phyloP scores from a whole-genome alignment of 2,888 invertebrate genomes.

The Cantharis lateralis region DNA sequence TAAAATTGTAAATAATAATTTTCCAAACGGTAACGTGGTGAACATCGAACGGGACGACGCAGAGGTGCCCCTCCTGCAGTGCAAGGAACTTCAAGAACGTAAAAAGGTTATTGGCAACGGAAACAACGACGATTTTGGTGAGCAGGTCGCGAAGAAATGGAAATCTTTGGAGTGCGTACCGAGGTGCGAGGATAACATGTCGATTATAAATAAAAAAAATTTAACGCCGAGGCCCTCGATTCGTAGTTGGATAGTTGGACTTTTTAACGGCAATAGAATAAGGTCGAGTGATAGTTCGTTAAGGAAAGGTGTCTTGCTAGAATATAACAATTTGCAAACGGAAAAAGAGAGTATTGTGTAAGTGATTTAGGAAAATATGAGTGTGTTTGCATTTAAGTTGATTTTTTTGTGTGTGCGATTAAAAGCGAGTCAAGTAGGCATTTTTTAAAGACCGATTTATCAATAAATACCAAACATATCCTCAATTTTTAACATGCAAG shows the following conservation, averaged over 20 bases:
- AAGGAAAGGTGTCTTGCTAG: conserved; percentile 59
- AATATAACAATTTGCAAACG: conserved; percentile 61
- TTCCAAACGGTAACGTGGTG: conserved; percentile 61
- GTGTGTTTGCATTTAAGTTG: neutral
- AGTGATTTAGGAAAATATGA: neutral
- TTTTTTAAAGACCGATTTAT: neutral
- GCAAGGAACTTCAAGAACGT: conserved; percentile 43
- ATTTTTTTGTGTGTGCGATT: neutral
- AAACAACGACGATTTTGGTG: conserved; percentile 49
- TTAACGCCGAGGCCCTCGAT: conserved; percentile 67
- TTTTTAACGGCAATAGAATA: conserved; percentile 74
- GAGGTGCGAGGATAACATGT: conserved; percentile 45
- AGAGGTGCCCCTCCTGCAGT: conserved; percentile 55
- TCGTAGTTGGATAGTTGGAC: conserved; percentile 73
- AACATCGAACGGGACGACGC: conserved; percentile 51
- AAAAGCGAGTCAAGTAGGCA: neutral
- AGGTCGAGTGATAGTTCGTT: conserved; percentile 67
- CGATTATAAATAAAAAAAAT: conserved; percentile 61
- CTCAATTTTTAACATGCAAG: neutral
- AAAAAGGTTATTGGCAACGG: conserved; percentile 47
- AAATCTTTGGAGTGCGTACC: conserved; percentile 76
- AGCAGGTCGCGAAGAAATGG: conserved; percentile 69
- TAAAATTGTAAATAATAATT: conserved; percentile 60
- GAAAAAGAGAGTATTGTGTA: conserved; percentile 66
- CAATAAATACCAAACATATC: conserved; percentile 1